Base-by-base conservation (phyloP, 2,888 invertebrate species). In the Aethes cnicana region DNA sequence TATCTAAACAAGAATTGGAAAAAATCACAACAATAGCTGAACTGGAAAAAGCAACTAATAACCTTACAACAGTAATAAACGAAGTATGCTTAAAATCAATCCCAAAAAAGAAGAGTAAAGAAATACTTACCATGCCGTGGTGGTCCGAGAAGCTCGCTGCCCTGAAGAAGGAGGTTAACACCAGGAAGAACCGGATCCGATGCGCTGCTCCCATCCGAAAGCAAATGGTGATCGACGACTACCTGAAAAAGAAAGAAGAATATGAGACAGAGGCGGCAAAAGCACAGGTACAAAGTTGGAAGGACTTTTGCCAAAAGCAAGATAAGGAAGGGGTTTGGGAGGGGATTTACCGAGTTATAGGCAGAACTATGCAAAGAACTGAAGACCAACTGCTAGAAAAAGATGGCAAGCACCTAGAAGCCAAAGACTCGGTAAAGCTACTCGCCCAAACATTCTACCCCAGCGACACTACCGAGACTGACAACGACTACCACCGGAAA, bases 61-160 rank as follows among this genome's bases (percentile, higher is more conserved):
- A 37, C 36, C 26, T 39, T 43, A 47, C n/a, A n/a, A n/a, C n/a
- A n/a, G n/a, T n/a, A n/a, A n/a, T n/a, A n/a, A n/a, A n/a, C n/a
- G n/a, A n/a, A n/a, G n/a, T n/a, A n/a, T n/a, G 53, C 23, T 17
- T 26, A 8, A 0, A 23, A 14, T 5, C 36, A 6, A 44, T 57
- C 18, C 57, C 55, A 11, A 54, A 37, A 37, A 46, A 37, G n/a
- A 55, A 55, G 17, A 21, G 2, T 3, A 21, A 8, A 28, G 43
- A 33, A 11, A 46, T 1, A 47, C 21, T 42, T 18, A 42, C 18
- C 18, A 16, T 47, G 12, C n/a, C n/a, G n/a, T n/a, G n/a, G n/a
- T n/a, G n/a, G n/a, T n/a, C n/a, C n/a, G n/a, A n/a, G n/a, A n/a
- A 57, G 57, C 16, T 57, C 57, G 59, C 56, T 55, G 57, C 42